Percentiles rank a stretch among this genome's conserved stretches.
These are phyloP conservation scores for Cheilinus undulatus DNA, from an alignment of 2,113 vertebrate species.

Conservation along the genomic window DNA sequence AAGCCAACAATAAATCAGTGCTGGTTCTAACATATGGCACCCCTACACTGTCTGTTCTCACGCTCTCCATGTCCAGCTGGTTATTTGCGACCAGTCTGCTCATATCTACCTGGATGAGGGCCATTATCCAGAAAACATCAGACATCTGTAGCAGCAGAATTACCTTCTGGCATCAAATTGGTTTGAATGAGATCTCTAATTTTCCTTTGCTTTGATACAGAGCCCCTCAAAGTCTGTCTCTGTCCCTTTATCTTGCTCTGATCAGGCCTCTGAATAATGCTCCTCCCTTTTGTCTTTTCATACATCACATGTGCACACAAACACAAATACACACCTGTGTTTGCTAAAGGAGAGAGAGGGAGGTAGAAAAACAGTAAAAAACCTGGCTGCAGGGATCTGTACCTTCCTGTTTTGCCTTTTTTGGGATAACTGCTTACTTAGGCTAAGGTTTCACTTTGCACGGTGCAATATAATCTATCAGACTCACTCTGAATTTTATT, in stretches of 20 bases:
- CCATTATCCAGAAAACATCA: constrained; percentile 63
- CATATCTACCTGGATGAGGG: constrained; percentile 62
- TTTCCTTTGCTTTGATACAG: constrained; percentile 49
- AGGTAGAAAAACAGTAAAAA: constrained; percentile 15
- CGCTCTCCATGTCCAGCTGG: constrained; percentile 57
- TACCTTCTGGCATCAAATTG: constrained; percentile 61
- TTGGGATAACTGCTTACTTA: constrained; percentile 10
- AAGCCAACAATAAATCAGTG: constrained; percentile 34
- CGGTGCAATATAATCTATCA: neutral
- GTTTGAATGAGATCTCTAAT: constrained; percentile 57
- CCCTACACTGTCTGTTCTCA: constrained; percentile 52
- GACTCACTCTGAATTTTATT: constrained; percentile 7
- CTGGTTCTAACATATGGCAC: constrained; percentile 59
- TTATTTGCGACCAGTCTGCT: constrained; percentile 61
- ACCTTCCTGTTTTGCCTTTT: constrained; percentile 37
- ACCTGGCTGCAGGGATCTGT: constrained; percentile 19
- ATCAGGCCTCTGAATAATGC: constrained; percentile 12
- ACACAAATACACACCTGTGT: constrained; percentile 72
- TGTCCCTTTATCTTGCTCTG: constrained; percentile 20
- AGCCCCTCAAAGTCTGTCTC: constrained; percentile 14
- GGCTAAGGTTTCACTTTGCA: constrained; percentile 30
- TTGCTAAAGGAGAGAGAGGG: constrained; percentile 67
- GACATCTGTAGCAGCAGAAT: constrained; percentile 54
- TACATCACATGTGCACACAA: constrained; percentile 23
- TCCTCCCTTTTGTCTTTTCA: constrained; percentile 35